Evolutionary conservation across 2,888 invertebrate genomes (phyloP), one percentile per base, ranked within the genome.

Genomic region (Epinotia brunnichana): DNA sequence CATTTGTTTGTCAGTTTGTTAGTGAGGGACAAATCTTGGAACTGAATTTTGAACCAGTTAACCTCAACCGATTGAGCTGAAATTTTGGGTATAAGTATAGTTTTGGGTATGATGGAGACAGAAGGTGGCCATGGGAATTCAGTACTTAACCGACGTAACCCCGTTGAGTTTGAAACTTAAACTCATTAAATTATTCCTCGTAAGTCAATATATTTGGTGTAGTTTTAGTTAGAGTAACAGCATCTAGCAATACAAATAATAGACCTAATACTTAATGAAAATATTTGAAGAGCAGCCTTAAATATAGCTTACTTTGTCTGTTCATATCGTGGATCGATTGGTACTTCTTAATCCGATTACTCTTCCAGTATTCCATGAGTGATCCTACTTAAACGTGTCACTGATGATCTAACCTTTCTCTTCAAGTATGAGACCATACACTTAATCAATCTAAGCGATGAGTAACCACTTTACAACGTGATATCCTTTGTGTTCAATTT

Each of bases 321-420:
- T 15, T 44, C 1, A 0, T 48, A 3, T 48, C n/a, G 5, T 13
- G n/a, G 5, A n/a, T 48, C 15, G n/a, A n/a, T n/a, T n/a, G 15
- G 1, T 13, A 44, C 15, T 44, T 13, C 3, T n/a, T n/a, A 44
- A 44, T 15, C 15, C 2, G 11, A 3, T 13, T 41, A 10, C 11
- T n/a, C 1, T 44, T 41, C 15, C 0, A 44, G 44, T 44, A 15
- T 44, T 41, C 15, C 0, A 41, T 61, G 39, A 19, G 5, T 41
- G 60, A 19, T 13, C 13, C 11, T 9, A 21, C 13, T 5, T 9
- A 21, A 3, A 15, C 13, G 29, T 63, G 21, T 13, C 5, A 15
- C 2, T 54, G 53, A 69, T 61, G 44, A 62, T 44, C 54, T 44
- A 69, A 69, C 61, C 54, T 69, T 69, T 54, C 53, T 61, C 44